These are phyloP conservation scores for Patiria miniata DNA, from an alignment of 35 echinoderm and acorn worm species.

Conservation along the genomic window DNA sequence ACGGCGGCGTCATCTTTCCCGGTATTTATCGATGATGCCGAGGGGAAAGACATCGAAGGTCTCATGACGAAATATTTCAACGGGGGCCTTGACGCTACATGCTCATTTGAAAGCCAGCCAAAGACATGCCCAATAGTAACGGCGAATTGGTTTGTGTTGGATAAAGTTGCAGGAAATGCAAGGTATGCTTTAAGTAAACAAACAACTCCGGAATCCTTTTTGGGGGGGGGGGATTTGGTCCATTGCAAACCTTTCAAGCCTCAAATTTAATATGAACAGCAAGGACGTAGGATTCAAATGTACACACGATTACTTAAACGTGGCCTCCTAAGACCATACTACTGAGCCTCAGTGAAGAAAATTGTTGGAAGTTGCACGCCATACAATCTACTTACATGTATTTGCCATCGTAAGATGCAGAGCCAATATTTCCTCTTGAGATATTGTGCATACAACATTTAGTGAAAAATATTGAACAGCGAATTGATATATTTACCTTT, in stretches of 20 bases:
- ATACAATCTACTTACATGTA: too few relatives aligned
- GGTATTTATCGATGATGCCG: background rate
- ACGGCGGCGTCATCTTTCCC: background rate
- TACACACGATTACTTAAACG: too few relatives aligned
- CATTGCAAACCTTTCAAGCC: background rate
- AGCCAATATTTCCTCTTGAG: too few relatives aligned
- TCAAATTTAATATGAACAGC: background rate
- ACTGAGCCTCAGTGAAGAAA: background rate
- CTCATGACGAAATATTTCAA: slow-evolving; percentile 1
- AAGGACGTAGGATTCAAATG: background rate
- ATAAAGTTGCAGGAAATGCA: background rate
- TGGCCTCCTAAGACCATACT: too few relatives aligned
- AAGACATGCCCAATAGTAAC: background rate
- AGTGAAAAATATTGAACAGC: too few relatives aligned
- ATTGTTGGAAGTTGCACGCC: too few relatives aligned
- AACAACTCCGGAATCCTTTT: background rate
- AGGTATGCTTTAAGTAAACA: background rate
- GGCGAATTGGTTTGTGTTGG: background rate
- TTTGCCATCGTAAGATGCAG: too few relatives aligned
- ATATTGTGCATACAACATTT: too few relatives aligned
- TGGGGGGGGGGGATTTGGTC: background rate
- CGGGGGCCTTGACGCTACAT: background rate
- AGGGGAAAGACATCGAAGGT: background rate
- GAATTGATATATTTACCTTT: too few relatives aligned
- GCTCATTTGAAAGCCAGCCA: background rate